A percentile compares a stretch with the other conserved stretches of the same genome.
These are phyloP conservation scores for Olivierus martensii DNA, from an alignment of 1,140 invertebrate genomes.

Conservation along the genomic window DNA sequence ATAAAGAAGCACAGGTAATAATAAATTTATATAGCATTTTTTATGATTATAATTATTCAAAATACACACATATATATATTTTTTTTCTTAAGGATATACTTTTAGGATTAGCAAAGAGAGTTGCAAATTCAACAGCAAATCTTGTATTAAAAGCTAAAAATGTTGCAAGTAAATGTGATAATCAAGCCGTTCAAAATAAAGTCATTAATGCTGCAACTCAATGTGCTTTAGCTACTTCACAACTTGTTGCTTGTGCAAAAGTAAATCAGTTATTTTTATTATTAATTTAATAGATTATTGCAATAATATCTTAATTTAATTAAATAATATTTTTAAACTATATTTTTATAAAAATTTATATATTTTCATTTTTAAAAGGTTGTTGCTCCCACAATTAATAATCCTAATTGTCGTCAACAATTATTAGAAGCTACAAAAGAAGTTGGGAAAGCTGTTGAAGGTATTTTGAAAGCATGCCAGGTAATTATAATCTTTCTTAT, in stretches of 20 bases:
- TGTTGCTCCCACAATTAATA: conserved; percentile 57
- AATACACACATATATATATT: too few species aligned
- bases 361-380: too few species aligned
- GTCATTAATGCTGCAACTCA: conserved; percentile 91
- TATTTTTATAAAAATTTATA: too few species aligned
- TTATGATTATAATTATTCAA: conserved; percentile 1
- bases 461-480: conserved; percentile 73
- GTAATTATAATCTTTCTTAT: conserved; percentile 11
- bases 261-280: conserved; percentile 30
- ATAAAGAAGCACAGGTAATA: conserved; percentile 33
- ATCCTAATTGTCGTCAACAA: conserved; percentile 85
- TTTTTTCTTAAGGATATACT: conserved; percentile 48
- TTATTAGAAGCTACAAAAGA: conserved; percentile 81
- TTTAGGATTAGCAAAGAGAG: conserved; percentile 78
- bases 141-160: conserved; percentile 89
- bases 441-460: conserved; percentile 82
- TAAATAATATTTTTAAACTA: background rate
- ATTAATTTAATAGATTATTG: background rate
- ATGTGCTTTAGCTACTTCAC: conserved; percentile 92
- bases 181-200: conserved; percentile 49
- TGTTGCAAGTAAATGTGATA: conserved; percentile 68
- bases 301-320: background rate
- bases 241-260: conserved; percentile 94
- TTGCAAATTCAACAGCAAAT: conserved; percentile 91
- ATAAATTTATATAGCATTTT: background rate